phyloP scores from a whole-genome alignment of 2,888 invertebrate genomes.

The Spodoptera picta region DNA sequence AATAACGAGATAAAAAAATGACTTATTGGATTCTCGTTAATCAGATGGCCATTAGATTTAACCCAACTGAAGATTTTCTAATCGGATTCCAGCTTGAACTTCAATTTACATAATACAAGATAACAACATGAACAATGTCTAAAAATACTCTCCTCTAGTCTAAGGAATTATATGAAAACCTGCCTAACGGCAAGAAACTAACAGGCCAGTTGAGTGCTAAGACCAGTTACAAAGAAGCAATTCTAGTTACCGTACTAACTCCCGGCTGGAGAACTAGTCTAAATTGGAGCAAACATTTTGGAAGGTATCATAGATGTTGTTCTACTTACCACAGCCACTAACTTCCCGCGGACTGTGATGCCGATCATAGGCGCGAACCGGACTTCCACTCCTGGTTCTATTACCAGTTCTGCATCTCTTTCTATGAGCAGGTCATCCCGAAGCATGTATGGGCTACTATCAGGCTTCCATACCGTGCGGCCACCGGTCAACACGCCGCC shows the following conservation, averaged over 20 bases:
- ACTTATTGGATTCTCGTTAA: background rate
- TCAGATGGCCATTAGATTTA: slow-evolving; percentile 8
- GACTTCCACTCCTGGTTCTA: slow-evolving; percentile 97
- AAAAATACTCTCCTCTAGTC: slow-evolving; percentile 22
- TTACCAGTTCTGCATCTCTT: slow-evolving; percentile 92
- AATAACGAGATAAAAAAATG: too few relatives aligned
- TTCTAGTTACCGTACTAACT: slow-evolving; percentile 15
- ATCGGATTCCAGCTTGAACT: slow-evolving; percentile 45
- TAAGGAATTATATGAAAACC: slow-evolving; percentile 8
- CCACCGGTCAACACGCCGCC: slow-evolving; percentile 90
- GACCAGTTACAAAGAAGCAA: slow-evolving; percentile 19
- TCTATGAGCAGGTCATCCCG: slow-evolving; percentile 94
- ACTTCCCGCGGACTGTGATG: slow-evolving; percentile 96
- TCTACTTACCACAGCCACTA: slow-evolving; percentile 95
- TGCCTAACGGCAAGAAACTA: slow-evolving; percentile 23
- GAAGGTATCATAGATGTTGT: slow-evolving; percentile 3
- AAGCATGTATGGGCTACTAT: slow-evolving; percentile 92
- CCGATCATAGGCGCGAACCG: slow-evolving; percentile 97
- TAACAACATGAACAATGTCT: slow-evolving; percentile 2
- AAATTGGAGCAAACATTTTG: slow-evolving; percentile 19
- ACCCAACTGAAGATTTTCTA: slow-evolving; percentile 18
- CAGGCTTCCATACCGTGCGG: slow-evolving; percentile 86
- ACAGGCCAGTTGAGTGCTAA: slow-evolving; percentile 20
- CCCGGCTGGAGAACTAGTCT: slow-evolving; percentile 7
- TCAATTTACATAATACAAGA: background rate